Percentiles rank a stretch among this genome's conserved stretches.
Conservation (phyloP, 2,888 invertebrate species). For the Augochlorella aurata region DNA sequence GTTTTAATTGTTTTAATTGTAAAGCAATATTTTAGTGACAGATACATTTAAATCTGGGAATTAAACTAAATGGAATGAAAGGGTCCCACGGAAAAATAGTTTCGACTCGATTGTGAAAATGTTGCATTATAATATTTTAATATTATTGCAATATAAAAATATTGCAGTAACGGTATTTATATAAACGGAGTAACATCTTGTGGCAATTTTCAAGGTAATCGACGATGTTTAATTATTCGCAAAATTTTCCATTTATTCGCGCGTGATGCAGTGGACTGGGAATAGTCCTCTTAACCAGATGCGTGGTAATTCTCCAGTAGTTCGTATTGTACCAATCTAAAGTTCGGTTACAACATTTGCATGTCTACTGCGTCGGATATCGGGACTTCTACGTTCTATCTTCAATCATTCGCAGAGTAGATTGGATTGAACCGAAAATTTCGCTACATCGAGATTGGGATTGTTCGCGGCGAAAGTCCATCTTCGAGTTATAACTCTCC, state of each 20-base stretch:
- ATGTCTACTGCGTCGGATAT: conserved; percentile 21
- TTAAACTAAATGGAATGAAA: too few species aligned
- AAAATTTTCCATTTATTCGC: background rate
- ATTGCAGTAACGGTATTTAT: too few species aligned
- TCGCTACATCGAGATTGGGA: background rate
- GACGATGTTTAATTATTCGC: too few species aligned
- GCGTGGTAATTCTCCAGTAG: conserved; percentile 1
- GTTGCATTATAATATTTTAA: too few species aligned
- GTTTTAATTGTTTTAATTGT: background rate
- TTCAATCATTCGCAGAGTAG: conserved; percentile 7
- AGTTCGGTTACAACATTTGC: conserved; percentile 31
- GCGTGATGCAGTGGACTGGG: background rate
- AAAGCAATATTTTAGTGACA: too few species aligned
- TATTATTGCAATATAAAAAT: too few species aligned
- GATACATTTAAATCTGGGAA: too few species aligned
- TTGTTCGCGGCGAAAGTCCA: conserved; percentile 8
- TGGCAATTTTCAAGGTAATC: too few species aligned
- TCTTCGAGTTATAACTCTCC: conserved; percentile 4
- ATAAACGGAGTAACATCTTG: too few species aligned
- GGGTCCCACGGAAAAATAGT: too few species aligned
- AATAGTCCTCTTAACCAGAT: background rate
- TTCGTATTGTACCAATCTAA: conserved; percentile 25
- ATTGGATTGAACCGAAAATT: conserved; percentile 20
- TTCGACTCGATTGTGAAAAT: too few species aligned
- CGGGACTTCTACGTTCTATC: background rate